Evolutionary conservation across 2,888 invertebrate species (phyloP).

Genomic region (Clostera curtula): DNA sequence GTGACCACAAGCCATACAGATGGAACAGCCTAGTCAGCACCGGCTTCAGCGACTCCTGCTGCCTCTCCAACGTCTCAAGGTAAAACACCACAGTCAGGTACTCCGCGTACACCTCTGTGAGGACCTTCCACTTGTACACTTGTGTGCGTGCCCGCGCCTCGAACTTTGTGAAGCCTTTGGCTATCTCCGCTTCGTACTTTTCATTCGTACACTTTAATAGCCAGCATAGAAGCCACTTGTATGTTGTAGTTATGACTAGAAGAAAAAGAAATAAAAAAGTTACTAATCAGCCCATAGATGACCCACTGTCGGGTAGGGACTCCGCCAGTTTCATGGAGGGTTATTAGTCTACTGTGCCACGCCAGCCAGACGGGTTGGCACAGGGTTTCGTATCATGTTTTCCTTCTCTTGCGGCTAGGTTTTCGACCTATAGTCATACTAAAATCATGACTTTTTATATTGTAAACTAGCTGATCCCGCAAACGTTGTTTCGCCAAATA

Average conservation of each 20-base stretch:
- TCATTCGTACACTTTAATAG: slow-evolving; percentile 81
- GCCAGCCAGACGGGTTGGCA: no score
- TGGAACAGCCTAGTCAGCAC: slow-evolving; percentile 65
- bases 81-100: slow-evolving; percentile 75
- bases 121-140: slow-evolving; percentile 83
- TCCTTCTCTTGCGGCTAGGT: no score
- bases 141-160: slow-evolving; percentile 87
- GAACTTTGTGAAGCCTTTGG: slow-evolving; percentile 79
- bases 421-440: no score
- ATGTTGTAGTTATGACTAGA: slow-evolving; percentile 80
- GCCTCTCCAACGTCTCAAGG: slow-evolving; percentile 55
- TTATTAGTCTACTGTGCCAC: no score
- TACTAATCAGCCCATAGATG: no score
- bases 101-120: slow-evolving; percentile 87
- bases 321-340: no score
- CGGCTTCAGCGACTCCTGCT: slow-evolving; percentile 46
- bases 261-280: background rate
- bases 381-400: no score
- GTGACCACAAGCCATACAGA: slow-evolving; percentile 55
- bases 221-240: slow-evolving; percentile 90
- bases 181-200: slow-evolving; percentile 72
- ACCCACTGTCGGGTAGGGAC: no score
- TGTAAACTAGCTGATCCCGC: no score
- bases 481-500: no score
- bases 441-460: no score